A percentile compares a stretch with the other conserved stretches of the same genome.
Evolutionary conservation across 2,113 vertebrate species (phyloP).

Genomic region (Caranx melampygus): DNA sequence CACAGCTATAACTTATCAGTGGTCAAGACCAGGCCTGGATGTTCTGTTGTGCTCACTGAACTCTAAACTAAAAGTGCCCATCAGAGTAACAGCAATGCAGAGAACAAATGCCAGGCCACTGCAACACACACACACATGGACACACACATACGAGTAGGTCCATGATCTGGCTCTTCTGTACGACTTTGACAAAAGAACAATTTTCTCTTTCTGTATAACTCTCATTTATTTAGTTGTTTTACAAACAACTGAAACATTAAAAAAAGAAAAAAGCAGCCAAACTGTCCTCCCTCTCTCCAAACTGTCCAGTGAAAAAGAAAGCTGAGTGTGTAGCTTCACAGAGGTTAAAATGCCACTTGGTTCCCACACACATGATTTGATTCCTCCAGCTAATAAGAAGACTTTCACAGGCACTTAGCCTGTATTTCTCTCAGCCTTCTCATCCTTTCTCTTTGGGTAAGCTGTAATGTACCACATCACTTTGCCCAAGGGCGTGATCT

Average conservation of each 20-base stretch:
- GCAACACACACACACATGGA: background rate
- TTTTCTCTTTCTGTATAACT: background rate
- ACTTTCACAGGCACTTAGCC: slow-evolving; percentile 69
- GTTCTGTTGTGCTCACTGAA: slow-evolving; percentile 39
- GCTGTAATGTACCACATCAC: slow-evolving; percentile 59
- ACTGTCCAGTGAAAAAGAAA: background rate
- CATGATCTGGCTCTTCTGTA: background rate
- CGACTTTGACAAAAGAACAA: background rate
- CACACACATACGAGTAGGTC: background rate
- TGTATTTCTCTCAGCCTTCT: slow-evolving; percentile 48
- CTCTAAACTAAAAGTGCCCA: slow-evolving; percentile 40
- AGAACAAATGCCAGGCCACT: background rate
- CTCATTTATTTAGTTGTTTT: background rate
- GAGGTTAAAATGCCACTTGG: slow-evolving; percentile 66
- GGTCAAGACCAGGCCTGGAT: slow-evolving; percentile 49
- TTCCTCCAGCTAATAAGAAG: slow-evolving; percentile 53
- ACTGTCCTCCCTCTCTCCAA: slow-evolving; percentile 8
- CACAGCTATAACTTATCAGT: slow-evolving; percentile 63
- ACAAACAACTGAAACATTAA: background rate
- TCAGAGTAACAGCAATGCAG: slow-evolving; percentile 32
- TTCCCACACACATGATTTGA: slow-evolving; percentile 66
- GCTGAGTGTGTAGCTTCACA: slow-evolving; percentile 25
- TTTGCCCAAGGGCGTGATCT: slow-evolving; percentile 64
- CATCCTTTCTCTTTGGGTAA: slow-evolving; percentile 39
- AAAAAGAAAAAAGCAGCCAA: background rate